Conservation (phyloP, 2,888 invertebrate genomes). For the Argyresthia goedartella region DNA sequence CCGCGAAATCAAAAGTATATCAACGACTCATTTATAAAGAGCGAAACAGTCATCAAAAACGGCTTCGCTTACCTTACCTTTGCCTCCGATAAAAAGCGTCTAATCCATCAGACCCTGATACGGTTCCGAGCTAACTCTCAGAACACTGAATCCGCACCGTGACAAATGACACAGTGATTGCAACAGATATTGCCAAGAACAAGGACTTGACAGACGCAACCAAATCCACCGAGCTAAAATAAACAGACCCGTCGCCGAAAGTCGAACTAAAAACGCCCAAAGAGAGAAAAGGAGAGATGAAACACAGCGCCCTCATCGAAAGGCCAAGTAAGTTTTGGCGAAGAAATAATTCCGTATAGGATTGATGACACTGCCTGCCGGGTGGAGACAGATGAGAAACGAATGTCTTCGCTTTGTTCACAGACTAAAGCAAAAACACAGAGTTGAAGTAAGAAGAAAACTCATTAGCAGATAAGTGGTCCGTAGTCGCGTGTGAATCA, state of each 20-base stretch:
- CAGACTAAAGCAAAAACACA: slow-evolving; percentile 2
- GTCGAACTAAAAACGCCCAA: not conserved
- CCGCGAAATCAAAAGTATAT: no score
- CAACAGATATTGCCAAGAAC: slow-evolving; percentile 38
- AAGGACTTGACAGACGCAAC: slow-evolving; percentile 13
- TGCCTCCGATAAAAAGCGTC: slow-evolving; percentile 8
- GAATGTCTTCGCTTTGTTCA: slow-evolving; percentile 23
- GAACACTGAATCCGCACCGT: slow-evolving; percentile 28
- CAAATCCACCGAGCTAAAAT: not conserved
- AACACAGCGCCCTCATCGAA: slow-evolving; percentile 1
- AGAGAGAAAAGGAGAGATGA: not conserved
- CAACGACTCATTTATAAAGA: no score
- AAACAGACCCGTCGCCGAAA: not conserved
- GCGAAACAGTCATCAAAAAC: no score
- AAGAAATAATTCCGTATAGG: slow-evolving; percentile 39
- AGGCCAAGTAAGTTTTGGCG: slow-evolving; percentile 3
- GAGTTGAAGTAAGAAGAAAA: not conserved
- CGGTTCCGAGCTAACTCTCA: not conserved
- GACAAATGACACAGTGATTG: slow-evolving; percentile 66
- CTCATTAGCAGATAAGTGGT: slow-evolving; percentile 4
- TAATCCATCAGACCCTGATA: slow-evolving; percentile 41
- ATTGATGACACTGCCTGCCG: slow-evolving; percentile 43
- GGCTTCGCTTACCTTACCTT: no score
- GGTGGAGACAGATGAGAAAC: slow-evolving; percentile 43
- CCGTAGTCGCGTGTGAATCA: not conserved